These are phyloP conservation scores for Lophotis ruficrista DNA, from an alignment of 2,113 vertebrate genomes.

Conservation along the genomic window DNA sequence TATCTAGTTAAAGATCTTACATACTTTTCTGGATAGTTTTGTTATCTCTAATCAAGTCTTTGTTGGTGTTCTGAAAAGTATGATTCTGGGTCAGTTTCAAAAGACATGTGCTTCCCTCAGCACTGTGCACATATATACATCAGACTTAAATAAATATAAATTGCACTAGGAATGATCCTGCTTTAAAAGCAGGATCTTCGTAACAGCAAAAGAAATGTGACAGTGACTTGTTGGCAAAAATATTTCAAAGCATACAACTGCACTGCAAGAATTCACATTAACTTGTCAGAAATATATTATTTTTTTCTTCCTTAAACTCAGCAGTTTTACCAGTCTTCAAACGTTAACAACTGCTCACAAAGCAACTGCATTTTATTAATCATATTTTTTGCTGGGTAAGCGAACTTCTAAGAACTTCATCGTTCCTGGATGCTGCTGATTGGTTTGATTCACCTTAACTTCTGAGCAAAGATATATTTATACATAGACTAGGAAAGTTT, in stretches of 20 bases:
- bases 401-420: not conserved
- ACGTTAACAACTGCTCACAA: not conserved
- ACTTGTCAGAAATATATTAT: not conserved
- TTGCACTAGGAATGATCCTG: not conserved
- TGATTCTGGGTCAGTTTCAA: not conserved
- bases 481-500: not conserved
- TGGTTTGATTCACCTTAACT: not conserved
- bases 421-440: not conserved
- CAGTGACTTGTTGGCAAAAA: not conserved
- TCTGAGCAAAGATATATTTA: not conserved
- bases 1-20: not conserved
- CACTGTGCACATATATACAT: not conserved
- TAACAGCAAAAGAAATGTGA: not conserved
- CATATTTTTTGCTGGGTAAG: not conserved
- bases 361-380: not conserved
- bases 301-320: not conserved
- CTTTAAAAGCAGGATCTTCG: not conserved
- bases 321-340: conserved; percentile 7
- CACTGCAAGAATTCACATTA: not conserved
- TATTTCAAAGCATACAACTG: not conserved
- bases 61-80: not conserved
- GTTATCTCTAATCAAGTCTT: not conserved
- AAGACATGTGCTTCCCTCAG: not conserved
- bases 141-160: not conserved
- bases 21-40: not conserved